Conservation (phyloP, 2,113 vertebrate genomes). For the Thamnophis sirtalis region DNA sequence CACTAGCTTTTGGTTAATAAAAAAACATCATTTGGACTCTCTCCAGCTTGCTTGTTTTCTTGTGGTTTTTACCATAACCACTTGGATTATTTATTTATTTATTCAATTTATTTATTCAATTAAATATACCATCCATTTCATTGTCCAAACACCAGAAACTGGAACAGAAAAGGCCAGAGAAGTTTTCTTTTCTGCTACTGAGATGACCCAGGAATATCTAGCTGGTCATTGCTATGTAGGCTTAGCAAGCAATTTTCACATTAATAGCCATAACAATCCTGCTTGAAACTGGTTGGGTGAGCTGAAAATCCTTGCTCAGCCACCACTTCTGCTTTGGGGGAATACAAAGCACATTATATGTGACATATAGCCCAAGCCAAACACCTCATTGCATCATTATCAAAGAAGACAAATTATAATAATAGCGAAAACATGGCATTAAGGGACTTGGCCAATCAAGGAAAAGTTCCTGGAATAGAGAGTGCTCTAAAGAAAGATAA, state of each 20-base stretch:
- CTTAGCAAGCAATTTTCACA: conserved; percentile 6
- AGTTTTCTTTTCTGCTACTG: not conserved
- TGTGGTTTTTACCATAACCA: not conserved
- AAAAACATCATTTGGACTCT: not conserved
- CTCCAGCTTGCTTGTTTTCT: not conserved
- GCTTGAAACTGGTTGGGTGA: conserved; percentile 30
- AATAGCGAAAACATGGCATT: conserved; percentile 11
- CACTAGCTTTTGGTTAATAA: not conserved
- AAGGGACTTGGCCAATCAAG: conserved; percentile 20
- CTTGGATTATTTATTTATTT: too few species aligned
- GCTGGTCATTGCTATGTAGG: not conserved
- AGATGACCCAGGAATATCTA: not conserved
- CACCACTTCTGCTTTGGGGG: conserved; percentile 17
- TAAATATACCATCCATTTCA: too few species aligned
- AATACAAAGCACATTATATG: conserved; percentile 13
- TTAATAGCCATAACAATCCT: not conserved
- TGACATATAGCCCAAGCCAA: not conserved
- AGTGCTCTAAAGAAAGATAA: not conserved
- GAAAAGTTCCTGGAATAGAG: not conserved
- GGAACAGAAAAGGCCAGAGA: not conserved
- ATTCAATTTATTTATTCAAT: too few species aligned
- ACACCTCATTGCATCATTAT: conserved; percentile 6
- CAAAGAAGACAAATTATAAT: not conserved
- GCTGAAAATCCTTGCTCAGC: conserved; percentile 21
- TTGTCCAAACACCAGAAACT: not conserved